phyloP scores from a whole-genome alignment of 2,888 invertebrate genomes.

The Pterostichus niger region DNA sequence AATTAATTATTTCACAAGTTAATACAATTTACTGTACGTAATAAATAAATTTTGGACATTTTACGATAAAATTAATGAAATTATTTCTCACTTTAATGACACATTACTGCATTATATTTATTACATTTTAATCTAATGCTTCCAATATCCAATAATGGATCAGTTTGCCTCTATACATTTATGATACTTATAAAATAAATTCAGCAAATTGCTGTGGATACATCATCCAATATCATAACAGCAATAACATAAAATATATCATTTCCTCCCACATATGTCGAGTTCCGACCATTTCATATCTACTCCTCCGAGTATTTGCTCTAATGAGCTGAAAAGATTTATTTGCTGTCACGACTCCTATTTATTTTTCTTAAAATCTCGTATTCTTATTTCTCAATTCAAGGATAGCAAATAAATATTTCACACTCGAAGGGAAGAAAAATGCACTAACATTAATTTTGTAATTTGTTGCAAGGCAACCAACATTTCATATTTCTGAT shows the following conservation, averaged over 20 bases:
- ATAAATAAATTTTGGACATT: slow-evolving; percentile 6
- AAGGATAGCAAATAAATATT: neutral
- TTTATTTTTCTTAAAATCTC: slow-evolving; percentile 37
- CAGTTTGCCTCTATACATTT: neutral
- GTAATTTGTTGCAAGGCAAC: neutral
- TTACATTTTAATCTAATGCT: neutral
- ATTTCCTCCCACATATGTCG: slow-evolving; percentile 38
- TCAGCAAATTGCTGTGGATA: slow-evolving; percentile 15
- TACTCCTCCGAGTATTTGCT: slow-evolving; percentile 35
- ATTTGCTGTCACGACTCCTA: slow-evolving; percentile 18
- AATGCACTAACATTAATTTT: neutral
- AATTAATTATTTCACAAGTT: slow-evolving; percentile 12
- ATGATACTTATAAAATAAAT: slow-evolving; percentile 13
- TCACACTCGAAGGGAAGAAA: neutral
- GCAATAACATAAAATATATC: slow-evolving; percentile 49
- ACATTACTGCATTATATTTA: slow-evolving; percentile 5
- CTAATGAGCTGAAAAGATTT: slow-evolving; percentile 44
- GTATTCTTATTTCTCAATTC: slow-evolving; percentile 1
- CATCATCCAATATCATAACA: slow-evolving; percentile 47
- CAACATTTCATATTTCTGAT: no score
- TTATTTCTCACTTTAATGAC: slow-evolving; percentile 7
- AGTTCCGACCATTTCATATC: slow-evolving; percentile 11
- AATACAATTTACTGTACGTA: neutral
- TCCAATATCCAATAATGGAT: slow-evolving; percentile 8
- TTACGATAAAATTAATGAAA: neutral